Conservation (phyloP, 2,888 invertebrate species). For the Hylaea fasciaria region DNA sequence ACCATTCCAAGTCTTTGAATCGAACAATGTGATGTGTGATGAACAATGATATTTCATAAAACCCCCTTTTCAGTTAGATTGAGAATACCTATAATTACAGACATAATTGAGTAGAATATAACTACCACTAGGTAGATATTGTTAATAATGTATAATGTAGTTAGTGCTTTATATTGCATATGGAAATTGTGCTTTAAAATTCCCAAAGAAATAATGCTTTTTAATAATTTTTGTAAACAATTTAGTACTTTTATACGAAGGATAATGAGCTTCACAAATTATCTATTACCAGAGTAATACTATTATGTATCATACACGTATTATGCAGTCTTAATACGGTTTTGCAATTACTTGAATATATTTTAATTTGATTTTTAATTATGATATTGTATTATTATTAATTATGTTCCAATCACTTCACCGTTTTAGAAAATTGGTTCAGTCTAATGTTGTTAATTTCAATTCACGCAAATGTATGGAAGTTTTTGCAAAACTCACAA, state of each 20-base stretch:
- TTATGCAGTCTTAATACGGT: conserved; percentile 64
- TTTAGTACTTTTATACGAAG: conserved; percentile 1
- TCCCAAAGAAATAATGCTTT: not conserved
- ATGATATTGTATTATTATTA: too few relatives aligned
- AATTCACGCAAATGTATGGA: not conserved
- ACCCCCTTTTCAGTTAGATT: too few relatives aligned
- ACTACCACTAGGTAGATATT: not conserved
- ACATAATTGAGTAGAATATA: too few relatives aligned
- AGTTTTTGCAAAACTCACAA: conserved; percentile 49
- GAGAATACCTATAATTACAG: too few relatives aligned
- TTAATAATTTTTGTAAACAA: not conserved
- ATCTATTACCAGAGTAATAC: conserved; percentile 6
- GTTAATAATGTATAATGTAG: conserved; percentile 31
- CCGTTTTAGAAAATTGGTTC: too few relatives aligned
- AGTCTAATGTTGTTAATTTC: too few relatives aligned
- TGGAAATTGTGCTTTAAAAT: conserved; percentile 17
- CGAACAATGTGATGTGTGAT: conserved; percentile 18
- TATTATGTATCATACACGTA: conserved; percentile 62
- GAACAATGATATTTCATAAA: too few relatives aligned
- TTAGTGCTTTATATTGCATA: conserved; percentile 34
- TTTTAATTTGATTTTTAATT: too few relatives aligned
- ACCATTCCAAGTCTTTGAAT: conserved; percentile 13
- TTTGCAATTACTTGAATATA: conserved; percentile 47
- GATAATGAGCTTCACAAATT: conserved; percentile 28
- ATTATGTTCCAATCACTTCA: too few relatives aligned